Base-by-base conservation (phyloP, 2,797 vertebrate genomes). In the Myiothlypis chrysogaster region DNA sequence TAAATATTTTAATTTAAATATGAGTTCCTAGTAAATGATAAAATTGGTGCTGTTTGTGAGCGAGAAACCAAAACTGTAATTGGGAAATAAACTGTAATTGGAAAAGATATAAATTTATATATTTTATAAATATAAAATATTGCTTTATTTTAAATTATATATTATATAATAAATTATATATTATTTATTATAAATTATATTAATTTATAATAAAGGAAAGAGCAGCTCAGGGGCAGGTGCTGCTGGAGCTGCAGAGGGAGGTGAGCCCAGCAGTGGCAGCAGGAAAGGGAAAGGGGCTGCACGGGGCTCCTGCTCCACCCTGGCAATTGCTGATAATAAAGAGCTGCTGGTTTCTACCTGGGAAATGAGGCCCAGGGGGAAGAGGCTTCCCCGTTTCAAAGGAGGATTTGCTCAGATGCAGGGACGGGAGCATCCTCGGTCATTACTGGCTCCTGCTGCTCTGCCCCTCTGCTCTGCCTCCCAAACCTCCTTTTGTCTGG, bases 311-410 rank as follows among this genome's bases (percentile, higher is more conserved):
- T 3, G 13, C 86, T 73, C 88, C 83, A 84, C 88, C 90, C 93
- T 8, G 61, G 21, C 59, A 44, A 56, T 64, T 17, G 77, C 77
- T 23, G 79, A 21, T 63, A 30, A 92, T 41, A 59, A 92, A 93
- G 55, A 19, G 56, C 77, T 70, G 90, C 92, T 76, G 55, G 27
- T 83, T 68, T 9, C 90, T 49, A 66, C 88, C 88, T 73, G 92
- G 79, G 93, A 70, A 95, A 95, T 27, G 89, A 87, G 66, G 83
- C 46, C 90, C 83, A 27, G 59, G 82, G 80, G 90, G 44, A 82
- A 0, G 1, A 76, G 80, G 7, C 46, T 46, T 39, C 63, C 52
- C 10, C 0, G 37, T 71, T 76, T 80, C 94, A 90, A 83, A 89
- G 84, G 66, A 70, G 59, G 70, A 15, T 60, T 90, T 87, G 66